phyloP scores from a whole-genome alignment of 2,888 invertebrate genomes.

The Odontomyia ornata region DNA sequence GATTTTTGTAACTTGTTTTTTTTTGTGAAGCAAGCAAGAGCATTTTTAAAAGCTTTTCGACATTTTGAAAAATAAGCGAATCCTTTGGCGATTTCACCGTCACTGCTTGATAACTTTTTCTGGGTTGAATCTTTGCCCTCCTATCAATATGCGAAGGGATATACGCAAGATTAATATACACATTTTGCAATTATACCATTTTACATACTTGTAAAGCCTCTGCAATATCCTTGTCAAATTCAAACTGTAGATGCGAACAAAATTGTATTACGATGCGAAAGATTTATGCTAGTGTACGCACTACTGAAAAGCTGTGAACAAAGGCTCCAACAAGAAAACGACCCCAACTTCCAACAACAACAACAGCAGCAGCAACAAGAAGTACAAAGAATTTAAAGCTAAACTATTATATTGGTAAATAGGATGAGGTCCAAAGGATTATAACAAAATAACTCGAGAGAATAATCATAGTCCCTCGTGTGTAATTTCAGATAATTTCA shows the following conservation, averaged over 20 bases:
- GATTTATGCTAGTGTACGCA: background rate
- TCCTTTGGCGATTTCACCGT: too few relatives aligned
- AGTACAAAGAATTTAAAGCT: too few relatives aligned
- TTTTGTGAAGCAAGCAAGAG: too few relatives aligned
- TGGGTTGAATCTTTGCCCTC: too few relatives aligned
- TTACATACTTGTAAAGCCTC: background rate
- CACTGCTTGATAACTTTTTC: too few relatives aligned
- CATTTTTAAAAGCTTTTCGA: too few relatives aligned
- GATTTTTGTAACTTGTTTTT: too few relatives aligned
- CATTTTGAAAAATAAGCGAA: too few relatives aligned
- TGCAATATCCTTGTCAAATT: too few relatives aligned
- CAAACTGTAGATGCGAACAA: background rate
- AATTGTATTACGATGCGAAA: background rate
- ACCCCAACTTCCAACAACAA: too few relatives aligned
- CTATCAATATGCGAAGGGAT: background rate
- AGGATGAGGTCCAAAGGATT: slow-evolving; percentile 44
- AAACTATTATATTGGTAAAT: background rate
- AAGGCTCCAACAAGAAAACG: background rate
- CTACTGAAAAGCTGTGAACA: background rate
- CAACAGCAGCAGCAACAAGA: too few relatives aligned
- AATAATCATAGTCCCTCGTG: slow-evolving; percentile 35
- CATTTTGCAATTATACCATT: slow-evolving; percentile 2
- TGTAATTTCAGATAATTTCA: slow-evolving; percentile 40
- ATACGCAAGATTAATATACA: slow-evolving; percentile 25
- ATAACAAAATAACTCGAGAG: slow-evolving; percentile 20